Evolutionary conservation across 1,140 invertebrate species (phyloP).

Genomic region (Drosophila azteca): DNA sequence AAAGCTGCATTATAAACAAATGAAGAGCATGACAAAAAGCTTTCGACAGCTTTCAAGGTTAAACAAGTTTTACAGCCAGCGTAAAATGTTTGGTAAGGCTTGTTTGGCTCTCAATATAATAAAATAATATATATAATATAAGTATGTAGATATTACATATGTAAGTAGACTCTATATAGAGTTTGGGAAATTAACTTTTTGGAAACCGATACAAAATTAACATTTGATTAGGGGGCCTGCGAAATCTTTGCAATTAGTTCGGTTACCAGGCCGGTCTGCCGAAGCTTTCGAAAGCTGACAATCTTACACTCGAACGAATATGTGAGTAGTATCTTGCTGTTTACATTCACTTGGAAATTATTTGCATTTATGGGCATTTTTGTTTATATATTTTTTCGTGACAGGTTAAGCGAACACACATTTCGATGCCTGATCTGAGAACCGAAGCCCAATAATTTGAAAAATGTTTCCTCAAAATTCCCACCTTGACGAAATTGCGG

Average conservation of each 20-base stretch:
- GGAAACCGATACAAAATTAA: no score
- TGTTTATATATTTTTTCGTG: background rate
- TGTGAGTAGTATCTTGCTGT: conserved; percentile 1
- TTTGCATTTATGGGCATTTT: conserved; percentile 8
- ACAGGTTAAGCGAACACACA: background rate
- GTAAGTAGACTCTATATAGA: no score
- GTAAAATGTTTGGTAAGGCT: conserved; percentile 1
- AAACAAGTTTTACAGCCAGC: conserved; percentile 5
- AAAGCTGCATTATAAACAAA: no score
- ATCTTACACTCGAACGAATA: background rate
- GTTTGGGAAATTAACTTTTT: no score
- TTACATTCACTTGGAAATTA: background rate
- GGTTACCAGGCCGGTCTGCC: no score
- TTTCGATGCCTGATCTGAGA: background rate
- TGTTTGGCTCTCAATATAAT: no score
- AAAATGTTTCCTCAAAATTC: conserved; percentile 1
- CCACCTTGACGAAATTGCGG: background rate
- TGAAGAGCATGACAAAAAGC: conserved; percentile 3
- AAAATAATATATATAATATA: no score
- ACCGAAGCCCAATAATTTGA: background rate
- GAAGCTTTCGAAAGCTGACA: no score
- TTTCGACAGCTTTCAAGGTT: conserved; percentile 36
- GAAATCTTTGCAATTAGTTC: no score
- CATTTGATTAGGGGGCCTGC: no score
- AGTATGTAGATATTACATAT: no score